Evolutionary conservation across 2,113 vertebrate species (phyloP).

Genomic region (Thunnus thynnus): DNA sequence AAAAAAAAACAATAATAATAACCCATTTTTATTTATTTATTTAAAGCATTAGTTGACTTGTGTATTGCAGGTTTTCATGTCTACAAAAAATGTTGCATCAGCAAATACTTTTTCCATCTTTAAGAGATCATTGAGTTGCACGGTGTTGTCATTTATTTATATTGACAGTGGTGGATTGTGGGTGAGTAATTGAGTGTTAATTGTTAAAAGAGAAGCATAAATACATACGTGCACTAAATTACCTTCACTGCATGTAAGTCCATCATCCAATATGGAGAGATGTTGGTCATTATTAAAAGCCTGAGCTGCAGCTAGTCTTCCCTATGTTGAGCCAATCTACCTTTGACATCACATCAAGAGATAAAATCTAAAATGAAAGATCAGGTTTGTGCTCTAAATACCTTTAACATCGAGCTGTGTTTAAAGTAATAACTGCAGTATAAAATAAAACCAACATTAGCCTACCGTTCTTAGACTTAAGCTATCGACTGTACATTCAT

Average conservation of each 20-base stretch:
- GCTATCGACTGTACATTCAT: slow-evolving; percentile 44
- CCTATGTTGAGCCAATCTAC: neutral
- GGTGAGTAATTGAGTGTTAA: neutral
- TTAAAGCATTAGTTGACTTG: neutral
- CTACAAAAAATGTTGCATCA: slow-evolving; percentile 3
- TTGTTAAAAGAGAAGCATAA: neutral
- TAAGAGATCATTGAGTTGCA: neutral
- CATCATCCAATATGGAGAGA: slow-evolving; percentile 35
- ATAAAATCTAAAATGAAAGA: slow-evolving; percentile 14
- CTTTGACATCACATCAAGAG: slow-evolving; percentile 25
- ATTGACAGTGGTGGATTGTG: slow-evolving; percentile 1
- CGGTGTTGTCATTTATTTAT: neutral
- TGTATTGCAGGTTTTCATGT: neutral
- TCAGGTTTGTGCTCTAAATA: slow-evolving; percentile 10
- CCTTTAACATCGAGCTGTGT: slow-evolving; percentile 3
- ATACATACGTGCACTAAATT: neutral
- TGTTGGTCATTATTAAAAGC: slow-evolving; percentile 23
- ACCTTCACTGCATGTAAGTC: neutral
- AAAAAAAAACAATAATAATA: neutral
- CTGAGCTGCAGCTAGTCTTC: slow-evolving; percentile 12
- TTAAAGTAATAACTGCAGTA: slow-evolving; percentile 44
- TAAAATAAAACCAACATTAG: slow-evolving; percentile 24
- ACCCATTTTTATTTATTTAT: neutral
- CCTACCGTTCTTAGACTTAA: slow-evolving; percentile 11
- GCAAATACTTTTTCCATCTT: neutral